Conservation (phyloP, 2,797 vertebrate species). For the Eremophila alpestris region DNA sequence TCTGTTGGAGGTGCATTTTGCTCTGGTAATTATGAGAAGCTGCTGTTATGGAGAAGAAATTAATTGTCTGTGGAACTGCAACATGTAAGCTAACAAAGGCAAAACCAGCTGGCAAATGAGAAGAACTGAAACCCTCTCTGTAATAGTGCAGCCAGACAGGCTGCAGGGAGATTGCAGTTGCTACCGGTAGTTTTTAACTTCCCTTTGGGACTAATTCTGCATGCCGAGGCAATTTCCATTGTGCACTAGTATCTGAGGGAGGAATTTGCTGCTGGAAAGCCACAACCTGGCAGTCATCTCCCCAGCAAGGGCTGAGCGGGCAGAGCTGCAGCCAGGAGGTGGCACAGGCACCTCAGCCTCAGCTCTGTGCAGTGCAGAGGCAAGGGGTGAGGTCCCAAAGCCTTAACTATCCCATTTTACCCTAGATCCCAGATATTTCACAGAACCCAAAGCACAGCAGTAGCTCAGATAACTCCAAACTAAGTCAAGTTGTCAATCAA, state of each 20-base stretch:
- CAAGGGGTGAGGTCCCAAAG: background rate
- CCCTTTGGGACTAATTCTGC: background rate
- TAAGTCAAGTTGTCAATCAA: background rate
- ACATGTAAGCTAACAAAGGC: background rate
- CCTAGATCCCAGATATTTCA: background rate
- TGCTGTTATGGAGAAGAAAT: background rate
- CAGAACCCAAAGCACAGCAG: background rate
- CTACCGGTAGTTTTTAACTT: background rate
- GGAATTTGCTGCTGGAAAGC: background rate
- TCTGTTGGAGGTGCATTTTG: background rate
- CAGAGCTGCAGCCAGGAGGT: background rate
- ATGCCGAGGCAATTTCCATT: background rate
- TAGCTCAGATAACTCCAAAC: background rate
- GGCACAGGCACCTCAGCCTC: background rate
- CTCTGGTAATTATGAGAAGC: background rate
- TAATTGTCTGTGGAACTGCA: background rate
- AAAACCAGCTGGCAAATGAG: background rate
- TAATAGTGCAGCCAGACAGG: too few relatives aligned
- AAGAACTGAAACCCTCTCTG: background rate
- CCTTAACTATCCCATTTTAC: background rate
- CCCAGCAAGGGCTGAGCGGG: background rate
- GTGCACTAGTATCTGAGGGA: background rate
- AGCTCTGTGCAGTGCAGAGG: fast-evolving
- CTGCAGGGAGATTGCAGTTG: background rate
- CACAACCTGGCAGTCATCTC: background rate